Evolutionary conservation across 2,797 vertebrate species (phyloP), one percentile per base, ranked within the genome.

Genomic region (Graptemys geographica): DNA sequence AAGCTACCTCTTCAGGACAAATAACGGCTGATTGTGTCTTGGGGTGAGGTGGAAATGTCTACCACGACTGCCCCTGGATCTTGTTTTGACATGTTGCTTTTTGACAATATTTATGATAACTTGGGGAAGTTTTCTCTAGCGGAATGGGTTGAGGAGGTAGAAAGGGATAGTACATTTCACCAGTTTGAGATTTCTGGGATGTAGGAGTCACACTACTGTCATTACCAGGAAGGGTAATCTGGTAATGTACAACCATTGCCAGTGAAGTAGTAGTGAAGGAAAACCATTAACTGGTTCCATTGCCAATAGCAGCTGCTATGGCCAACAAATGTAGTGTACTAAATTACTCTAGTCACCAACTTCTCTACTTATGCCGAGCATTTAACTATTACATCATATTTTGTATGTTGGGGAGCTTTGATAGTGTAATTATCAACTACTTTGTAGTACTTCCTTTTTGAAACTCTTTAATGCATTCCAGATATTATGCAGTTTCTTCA

Each of bases 281-380:
- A 87, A 23, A 23, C 21, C n/a, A 44, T 72, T 51, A 59, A 0
- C 28, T 74, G 11, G 21, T n/a, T 69, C 65, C n/a, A 37, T 76
- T 88, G 4, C 82, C 57, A 86, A 0, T 25, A 87, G 31, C 41
- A 37, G 2, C 37, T 57, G 21, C 41, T n/a, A 19, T n/a, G 52
- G 33, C 15, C 84, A 55, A 21, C 8, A 31, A 33, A 13, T 49
- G 12, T 57, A 47, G 11, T 62, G 57, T 59, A 59, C 23, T 59
- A 59, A 59, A n/a, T 87, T 72, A 69, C 33, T 59, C 0, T 0
- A 49, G 76, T 37, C 80, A 57, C 56, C 56, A 59, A 28, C 27
- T n/a, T 53, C 52, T 13, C 23, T 81, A 28, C 9, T 0, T 79
- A 1, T 9, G 8, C 81, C 0, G 18, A n/a, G n/a, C 79, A 19